Base-by-base conservation (phyloP, 2,888 invertebrate genomes). In the Pecten maximus region DNA sequence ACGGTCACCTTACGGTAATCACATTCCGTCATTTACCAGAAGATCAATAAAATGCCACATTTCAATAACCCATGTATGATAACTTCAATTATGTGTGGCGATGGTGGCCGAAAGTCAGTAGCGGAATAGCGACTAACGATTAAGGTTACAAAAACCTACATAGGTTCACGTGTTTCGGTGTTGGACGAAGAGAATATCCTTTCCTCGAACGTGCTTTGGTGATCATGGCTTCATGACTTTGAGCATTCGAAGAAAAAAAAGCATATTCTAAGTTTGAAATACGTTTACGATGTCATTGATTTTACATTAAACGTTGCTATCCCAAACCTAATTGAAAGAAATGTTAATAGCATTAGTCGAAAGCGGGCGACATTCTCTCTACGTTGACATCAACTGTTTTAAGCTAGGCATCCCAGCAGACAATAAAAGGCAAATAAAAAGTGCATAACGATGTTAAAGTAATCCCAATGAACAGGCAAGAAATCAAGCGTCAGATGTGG, bases 1-100 rank as follows among this genome's bases (percentile, higher is more conserved):
- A 74, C 74, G 74, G 74, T 35, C 74, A 74, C 74, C 74, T 74
- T 74, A 74, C 74, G 74, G 35, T 74, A 74, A 74, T 74, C 74
- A 74, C 74, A 74, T 74, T 74, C 74, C 74, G 74, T 74, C 74
- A 74, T 74, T 74, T 74, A 74, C 74, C 74, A 35, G 0, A 6
- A 35, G 74, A 74, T 74, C 74, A 74, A 74, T 74, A 74, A 35
- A 35, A 28, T 74, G 74, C 74, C 74, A 74, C 74, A 74, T 74
- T 74, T 74, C 74, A 74, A 74, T 74, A 74, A 74, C 74, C 74
- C 74, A 2, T 74, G 74, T 74, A 74, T 74, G 74, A 74, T 74
- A 74, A 74, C 74, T 74, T 74, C 74, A 74, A 74, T 74, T 74
- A 74, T 74, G 74, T 74, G 74, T 35, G 28, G 35, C 74, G 74